Percentiles rank a stretch among this genome's conserved stretches.
phyloP scores from a whole-genome alignment of 1,140 invertebrate genomes.

The Zeugodacus cucurbitae region DNA sequence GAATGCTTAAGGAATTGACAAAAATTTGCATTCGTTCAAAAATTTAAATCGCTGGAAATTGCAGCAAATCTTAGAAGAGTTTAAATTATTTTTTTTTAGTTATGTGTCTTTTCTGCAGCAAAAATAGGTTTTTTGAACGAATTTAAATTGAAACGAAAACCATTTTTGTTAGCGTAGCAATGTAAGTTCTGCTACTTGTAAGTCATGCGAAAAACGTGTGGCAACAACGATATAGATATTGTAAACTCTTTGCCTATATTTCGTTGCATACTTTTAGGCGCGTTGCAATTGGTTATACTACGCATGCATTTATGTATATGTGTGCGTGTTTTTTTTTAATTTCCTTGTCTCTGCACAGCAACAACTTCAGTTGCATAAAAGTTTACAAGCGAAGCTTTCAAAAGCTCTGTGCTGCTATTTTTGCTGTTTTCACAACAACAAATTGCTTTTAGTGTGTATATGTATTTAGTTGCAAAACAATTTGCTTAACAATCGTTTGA shows the following conservation, averaged over 20 bases:
- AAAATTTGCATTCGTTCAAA: not conserved
- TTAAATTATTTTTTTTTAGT: no score
- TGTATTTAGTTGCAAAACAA: not conserved
- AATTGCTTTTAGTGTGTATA: not conserved
- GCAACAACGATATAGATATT: not conserved
- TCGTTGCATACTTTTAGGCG: constrained; percentile 1
- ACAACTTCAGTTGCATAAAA: not conserved
- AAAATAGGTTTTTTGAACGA: not conserved
- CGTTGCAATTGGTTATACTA: not conserved
- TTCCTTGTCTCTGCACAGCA: not conserved
- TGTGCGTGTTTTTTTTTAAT: not conserved
- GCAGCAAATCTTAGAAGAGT: not conserved
- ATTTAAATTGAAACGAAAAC: not conserved
- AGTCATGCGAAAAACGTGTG: not conserved
- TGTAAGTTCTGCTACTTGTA: not conserved
- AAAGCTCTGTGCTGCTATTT: not conserved
- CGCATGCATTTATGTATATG: not conserved
- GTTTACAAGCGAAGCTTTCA: not conserved
- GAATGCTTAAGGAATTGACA: not conserved
- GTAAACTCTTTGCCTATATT: not conserved
- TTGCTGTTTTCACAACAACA: not conserved
- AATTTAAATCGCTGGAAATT: not conserved
- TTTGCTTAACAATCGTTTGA: not conserved
- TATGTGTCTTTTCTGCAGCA: not conserved
- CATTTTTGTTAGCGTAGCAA: not conserved